phyloP scores from a whole-genome alignment of 2,888 invertebrate species.

The Eumacrocentrus americanus region DNA sequence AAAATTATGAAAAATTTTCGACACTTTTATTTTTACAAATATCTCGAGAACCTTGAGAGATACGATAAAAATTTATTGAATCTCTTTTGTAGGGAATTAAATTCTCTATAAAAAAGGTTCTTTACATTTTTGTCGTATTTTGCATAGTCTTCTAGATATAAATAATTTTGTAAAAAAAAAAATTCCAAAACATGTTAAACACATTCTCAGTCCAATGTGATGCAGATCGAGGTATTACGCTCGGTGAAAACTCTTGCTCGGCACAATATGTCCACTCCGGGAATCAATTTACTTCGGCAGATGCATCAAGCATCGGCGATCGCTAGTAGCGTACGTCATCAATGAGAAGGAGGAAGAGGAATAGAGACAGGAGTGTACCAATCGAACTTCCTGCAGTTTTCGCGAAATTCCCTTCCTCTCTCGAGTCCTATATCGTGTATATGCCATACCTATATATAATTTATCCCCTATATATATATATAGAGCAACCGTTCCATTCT shows the following conservation, averaged over 20 bases:
- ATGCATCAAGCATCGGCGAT: background rate
- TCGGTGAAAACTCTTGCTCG: slow-evolving; percentile 3
- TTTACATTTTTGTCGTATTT: no score
- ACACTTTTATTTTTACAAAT: no score
- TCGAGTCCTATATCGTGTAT: background rate
- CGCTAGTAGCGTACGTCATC: background rate
- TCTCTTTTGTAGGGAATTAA: no score
- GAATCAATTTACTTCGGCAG: slow-evolving; percentile 19
- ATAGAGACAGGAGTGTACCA: slow-evolving; percentile 1
- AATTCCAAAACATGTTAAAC: no score
- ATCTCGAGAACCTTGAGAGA: no score
- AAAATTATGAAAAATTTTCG: no score
- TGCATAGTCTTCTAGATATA: no score
- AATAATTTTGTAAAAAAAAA: no score
- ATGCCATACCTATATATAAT: background rate
- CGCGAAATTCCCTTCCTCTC: background rate
- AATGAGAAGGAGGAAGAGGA: background rate
- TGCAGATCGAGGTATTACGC: background rate
- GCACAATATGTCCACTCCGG: slow-evolving; percentile 20
- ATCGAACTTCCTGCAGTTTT: slow-evolving; percentile 10
- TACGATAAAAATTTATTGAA: no score
- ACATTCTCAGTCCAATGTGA: slow-evolving; percentile 17
- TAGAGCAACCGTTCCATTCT: background rate
- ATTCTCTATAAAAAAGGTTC: no score
- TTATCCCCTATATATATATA: background rate